These are phyloP conservation scores for Anguilla obscura DNA, from an alignment of 2,797 vertebrate species.

Conservation along the genomic window DNA sequence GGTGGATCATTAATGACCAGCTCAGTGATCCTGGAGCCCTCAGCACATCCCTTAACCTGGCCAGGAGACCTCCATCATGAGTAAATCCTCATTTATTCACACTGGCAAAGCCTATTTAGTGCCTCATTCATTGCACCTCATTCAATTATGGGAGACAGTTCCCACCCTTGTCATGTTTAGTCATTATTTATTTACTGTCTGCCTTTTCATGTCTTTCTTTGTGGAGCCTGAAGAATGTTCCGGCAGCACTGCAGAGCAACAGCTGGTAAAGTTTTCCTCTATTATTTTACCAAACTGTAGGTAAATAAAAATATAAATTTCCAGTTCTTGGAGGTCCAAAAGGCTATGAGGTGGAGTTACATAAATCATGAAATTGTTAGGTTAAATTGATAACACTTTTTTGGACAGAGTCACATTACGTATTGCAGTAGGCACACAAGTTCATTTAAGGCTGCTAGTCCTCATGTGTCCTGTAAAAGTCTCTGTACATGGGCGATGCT, in stretches of 20 bases:
- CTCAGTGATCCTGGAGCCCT: neutral
- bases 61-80: neutral
- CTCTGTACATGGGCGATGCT: neutral
- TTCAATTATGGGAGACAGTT: neutral
- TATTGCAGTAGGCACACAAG: neutral
- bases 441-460: neutral
- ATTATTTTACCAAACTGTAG: neutral
- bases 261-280: neutral
- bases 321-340: neutral
- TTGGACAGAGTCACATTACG: neutral
- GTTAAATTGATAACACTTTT: neutral
- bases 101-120: neutral
- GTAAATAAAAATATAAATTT: neutral
- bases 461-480: neutral
- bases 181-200: slow-evolving; percentile 4
- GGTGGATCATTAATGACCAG: neutral
- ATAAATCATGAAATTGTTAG: neutral
- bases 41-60: neutral
- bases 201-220: neutral
- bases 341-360: neutral
- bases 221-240: neutral
- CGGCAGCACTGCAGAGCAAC: neutral
- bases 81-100: slow-evolving; percentile 1
- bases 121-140: neutral
- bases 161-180: neutral